Conservation (phyloP, 35 echinoderm and acorn worm genomes). For the Strongylocentrotus purpuratus region DNA sequence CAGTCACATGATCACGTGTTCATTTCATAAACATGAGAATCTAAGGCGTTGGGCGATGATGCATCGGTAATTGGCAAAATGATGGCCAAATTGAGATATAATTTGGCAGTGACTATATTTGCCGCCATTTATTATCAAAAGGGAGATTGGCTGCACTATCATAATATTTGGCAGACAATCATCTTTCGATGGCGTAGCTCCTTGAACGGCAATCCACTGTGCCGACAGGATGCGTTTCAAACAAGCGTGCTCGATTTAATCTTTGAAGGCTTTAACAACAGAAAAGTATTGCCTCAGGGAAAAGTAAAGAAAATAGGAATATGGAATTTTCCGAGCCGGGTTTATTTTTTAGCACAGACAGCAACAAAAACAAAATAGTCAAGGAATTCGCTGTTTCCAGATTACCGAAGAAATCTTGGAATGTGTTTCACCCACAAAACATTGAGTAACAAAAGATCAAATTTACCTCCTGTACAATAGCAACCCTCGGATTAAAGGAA, state of each 20-base stretch:
- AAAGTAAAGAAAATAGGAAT: not conserved
- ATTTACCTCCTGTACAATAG: too few relatives aligned
- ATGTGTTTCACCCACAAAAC: too few relatives aligned
- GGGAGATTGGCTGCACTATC: conserved; percentile 7
- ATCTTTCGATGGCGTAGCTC: not conserved
- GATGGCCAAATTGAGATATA: conserved; percentile 3
- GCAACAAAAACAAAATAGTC: too few relatives aligned
- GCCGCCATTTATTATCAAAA: not conserved
- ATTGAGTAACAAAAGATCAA: too few relatives aligned
- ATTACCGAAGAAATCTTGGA: too few relatives aligned
- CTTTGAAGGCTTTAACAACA: not conserved
- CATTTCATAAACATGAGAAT: not conserved
- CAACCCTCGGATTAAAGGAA: too few relatives aligned
- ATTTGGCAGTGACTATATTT: not conserved
- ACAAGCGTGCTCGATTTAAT: not conserved
- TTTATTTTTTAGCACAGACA: too few relatives aligned
- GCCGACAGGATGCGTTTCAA: not conserved
- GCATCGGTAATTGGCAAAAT: conserved; percentile 2
- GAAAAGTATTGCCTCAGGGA: not conserved
- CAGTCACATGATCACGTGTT: not conserved
- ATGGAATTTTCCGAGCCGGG: too few relatives aligned
- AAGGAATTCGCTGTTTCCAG: too few relatives aligned
- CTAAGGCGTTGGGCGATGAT: not conserved
- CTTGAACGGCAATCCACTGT: not conserved
- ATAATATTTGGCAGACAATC: not conserved